Conservation (phyloP, 2,888 invertebrate genomes). For the Lycaena phlaeas region DNA sequence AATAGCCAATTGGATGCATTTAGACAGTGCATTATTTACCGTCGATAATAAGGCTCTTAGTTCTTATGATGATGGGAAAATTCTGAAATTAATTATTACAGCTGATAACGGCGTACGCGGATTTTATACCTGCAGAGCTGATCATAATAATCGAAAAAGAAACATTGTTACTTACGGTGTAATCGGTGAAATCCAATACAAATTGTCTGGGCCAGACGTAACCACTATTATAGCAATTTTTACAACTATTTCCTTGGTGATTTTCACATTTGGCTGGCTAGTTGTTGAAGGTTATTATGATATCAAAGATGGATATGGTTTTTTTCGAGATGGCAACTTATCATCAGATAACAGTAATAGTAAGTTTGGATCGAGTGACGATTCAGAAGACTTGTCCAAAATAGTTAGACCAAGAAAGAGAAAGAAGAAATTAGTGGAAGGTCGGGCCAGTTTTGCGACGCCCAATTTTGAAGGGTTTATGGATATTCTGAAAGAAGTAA, state of each 20-base stretch:
- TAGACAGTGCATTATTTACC: slow-evolving; percentile 37
- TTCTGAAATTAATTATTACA: slow-evolving; percentile 41
- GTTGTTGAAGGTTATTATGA: slow-evolving; percentile 50
- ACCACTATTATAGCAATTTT: slow-evolving; percentile 43
- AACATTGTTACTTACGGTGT: slow-evolving; percentile 62
- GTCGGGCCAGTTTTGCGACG: slow-evolving; percentile 27
- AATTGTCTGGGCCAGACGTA: slow-evolving; percentile 37
- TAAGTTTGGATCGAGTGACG: slow-evolving; percentile 42
- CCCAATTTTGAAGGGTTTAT: slow-evolving; percentile 45
- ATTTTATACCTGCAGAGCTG: slow-evolving; percentile 55
- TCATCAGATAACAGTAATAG: slow-evolving; percentile 50
- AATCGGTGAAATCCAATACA: slow-evolving; percentile 40
- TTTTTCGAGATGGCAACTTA: slow-evolving; percentile 51
- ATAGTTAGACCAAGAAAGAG: slow-evolving; percentile 45
- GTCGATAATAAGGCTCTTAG: slow-evolving; percentile 31
- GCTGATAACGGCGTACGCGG: slow-evolving; percentile 46
- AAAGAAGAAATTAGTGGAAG: slow-evolving; percentile 21
- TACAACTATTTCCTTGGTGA: slow-evolving; percentile 41
- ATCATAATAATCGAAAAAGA: slow-evolving; percentile 34
- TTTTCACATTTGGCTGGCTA: slow-evolving; percentile 46
- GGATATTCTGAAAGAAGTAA: slow-evolving; percentile 25
- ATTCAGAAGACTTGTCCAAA: slow-evolving; percentile 36
- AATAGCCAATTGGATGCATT: slow-evolving; percentile 44
- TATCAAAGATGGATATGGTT: slow-evolving; percentile 50
- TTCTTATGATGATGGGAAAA: slow-evolving; percentile 43